Conservation (phyloP, 1,140 invertebrate species). For the Cephus cinctus region DNA sequence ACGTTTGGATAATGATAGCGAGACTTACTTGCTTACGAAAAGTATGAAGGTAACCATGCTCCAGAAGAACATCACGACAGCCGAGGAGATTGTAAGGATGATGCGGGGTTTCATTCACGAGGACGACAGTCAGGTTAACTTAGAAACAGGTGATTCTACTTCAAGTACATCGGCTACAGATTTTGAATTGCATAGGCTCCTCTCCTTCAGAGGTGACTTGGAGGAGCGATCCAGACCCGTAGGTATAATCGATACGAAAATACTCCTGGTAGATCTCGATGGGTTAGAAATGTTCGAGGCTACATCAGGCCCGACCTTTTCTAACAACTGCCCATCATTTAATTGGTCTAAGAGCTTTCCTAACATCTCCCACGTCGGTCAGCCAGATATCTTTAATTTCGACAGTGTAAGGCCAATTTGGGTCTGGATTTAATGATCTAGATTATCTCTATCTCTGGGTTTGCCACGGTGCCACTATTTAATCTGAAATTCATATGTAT, state of each 20-base stretch:
- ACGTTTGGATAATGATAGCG: no score
- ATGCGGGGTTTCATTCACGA: conserved; percentile 62
- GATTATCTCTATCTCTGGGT: not conserved
- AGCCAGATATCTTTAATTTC: conserved; percentile 77
- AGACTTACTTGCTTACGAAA: conserved; percentile 9
- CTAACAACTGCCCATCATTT: conserved; percentile 56
- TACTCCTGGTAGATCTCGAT: conserved; percentile 26
- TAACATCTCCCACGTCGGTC: conserved; percentile 68
- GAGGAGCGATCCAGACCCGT: conserved; percentile 29
- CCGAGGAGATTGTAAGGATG: conserved; percentile 57
- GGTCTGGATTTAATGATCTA: conserved; percentile 52
- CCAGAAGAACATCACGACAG: conserved; percentile 54
- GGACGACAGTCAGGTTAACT: conserved; percentile 53
- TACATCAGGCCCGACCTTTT: conserved; percentile 34
- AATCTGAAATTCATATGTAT: conserved; percentile 16
- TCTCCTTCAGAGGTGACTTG: conserved; percentile 41
- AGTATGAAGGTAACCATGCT: conserved; percentile 13
- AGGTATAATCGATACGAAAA: conserved; percentile 46
- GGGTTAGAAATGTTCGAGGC: conserved; percentile 39
- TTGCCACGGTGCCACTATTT: not conserved
- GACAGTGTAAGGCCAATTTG: conserved; percentile 57
- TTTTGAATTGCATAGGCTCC: conserved; percentile 23
- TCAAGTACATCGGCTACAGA: conserved; percentile 5
- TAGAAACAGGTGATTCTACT: conserved; percentile 7
- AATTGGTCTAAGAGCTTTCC: conserved; percentile 70